Evolutionary conservation across 2,888 invertebrate genomes (phyloP), one percentile per base, ranked within the genome.

Genomic region (Trachelus stipa): DNA sequence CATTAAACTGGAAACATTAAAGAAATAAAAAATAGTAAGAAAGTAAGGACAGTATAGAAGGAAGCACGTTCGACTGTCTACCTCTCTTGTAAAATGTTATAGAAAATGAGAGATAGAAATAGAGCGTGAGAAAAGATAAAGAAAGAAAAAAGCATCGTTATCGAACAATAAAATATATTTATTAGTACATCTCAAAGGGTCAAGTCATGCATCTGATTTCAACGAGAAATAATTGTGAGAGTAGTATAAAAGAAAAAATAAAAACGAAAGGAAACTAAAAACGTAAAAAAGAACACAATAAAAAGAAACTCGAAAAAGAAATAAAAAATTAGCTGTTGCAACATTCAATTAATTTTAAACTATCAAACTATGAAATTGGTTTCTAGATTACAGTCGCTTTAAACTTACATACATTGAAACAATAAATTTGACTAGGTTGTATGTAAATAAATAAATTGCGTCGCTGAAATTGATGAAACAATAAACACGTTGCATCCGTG

Each of bases 1-100:
- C 23, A 23, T 2, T 9, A 15, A 56, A 9, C 9, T 56, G 23
- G 23, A 23, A 56, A 56, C 23, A 23, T 56, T 56, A 6, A 23
- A 68, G n/a, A 74, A 79, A 68, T 68, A 12, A 31, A 75, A 23
- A 40, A 78, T 31, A 31, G 75, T n/a, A 56, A 69, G 34, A 75
- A n/a, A 40, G 73, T 1, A 35, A 12, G 34, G 15, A n/a, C 12
- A 12, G 30, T 15, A 15, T 12, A 71, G 69, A 11, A 15, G 12
- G n/a, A 6, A 30, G 71, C 71, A 33, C 71, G 11, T 71, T 33
- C 3, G 15, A 71, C 15, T 12, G 23, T 3, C 4, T 11, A 6
- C 6, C 9, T 31, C 15, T 9, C 1, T 71, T 12, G 33, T 15
- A 71, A 31, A 30, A 4, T 71, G 0, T 9, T 30, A 71, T 3